Evolutionary conservation across 2,113 vertebrate species (phyloP).

Genomic region (Holacanthus passer): DNA sequence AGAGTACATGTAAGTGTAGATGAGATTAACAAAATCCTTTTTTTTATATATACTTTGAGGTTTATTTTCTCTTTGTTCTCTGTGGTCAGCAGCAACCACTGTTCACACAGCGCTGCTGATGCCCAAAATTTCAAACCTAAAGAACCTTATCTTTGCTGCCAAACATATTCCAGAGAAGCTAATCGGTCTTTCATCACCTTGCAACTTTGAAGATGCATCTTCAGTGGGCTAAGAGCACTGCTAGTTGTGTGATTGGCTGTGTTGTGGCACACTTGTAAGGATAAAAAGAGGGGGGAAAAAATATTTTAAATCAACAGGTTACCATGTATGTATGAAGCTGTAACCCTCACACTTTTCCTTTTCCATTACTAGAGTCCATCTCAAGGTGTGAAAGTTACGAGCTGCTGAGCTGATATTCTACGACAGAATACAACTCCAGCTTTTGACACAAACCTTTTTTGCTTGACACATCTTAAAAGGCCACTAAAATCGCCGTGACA

Average conservation of each 20-base stretch:
- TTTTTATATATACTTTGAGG: constrained; percentile 17
- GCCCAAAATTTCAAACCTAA: constrained; percentile 1
- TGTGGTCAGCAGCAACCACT: neutral
- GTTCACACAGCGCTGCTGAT: neutral
- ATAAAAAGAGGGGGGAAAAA: neutral
- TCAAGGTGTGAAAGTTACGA: constrained; percentile 42
- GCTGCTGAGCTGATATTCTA: constrained; percentile 14
- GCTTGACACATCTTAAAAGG: constrained; percentile 44
- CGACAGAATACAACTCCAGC: constrained; percentile 10
- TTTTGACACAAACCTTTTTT: constrained; percentile 47
- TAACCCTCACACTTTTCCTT: neutral
- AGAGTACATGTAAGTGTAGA: constrained; percentile 16
- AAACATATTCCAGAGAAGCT: neutral
- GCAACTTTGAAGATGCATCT: constrained; percentile 13
- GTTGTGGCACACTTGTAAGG: neutral
- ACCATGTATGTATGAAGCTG: neutral
- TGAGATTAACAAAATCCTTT: constrained; percentile 27
- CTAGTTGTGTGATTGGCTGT: neutral
- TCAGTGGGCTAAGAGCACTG: neutral
- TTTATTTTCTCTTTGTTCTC: constrained; percentile 45
- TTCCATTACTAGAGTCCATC: constrained; percentile 6
- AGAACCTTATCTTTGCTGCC: constrained; percentile 28
- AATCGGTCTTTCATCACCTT: constrained; percentile 14
- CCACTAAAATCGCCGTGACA: constrained; percentile 32
- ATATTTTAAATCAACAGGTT: neutral